Evolutionary conservation across 2,888 invertebrate species (phyloP).

Genomic region (Margaritifera margaritifera): DNA sequence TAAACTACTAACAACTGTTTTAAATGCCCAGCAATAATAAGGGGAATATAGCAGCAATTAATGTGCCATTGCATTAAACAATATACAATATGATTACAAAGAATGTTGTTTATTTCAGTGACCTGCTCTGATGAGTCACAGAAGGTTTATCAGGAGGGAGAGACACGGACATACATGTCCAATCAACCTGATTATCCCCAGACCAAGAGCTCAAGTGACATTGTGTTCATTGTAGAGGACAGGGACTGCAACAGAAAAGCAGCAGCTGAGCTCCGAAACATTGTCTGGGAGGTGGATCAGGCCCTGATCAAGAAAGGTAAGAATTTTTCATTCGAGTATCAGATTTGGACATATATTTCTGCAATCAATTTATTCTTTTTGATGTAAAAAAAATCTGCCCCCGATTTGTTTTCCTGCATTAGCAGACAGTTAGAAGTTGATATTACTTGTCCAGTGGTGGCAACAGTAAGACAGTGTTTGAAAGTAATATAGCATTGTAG

Average conservation of each 20-base stretch:
- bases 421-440: no score
- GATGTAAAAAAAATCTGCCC: no score
- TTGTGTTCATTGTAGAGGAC: slow-evolving; percentile 87
- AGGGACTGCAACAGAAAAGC: slow-evolving; percentile 86
- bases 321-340: slow-evolving; percentile 5
- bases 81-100: not conserved
- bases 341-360: no score
- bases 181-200: slow-evolving; percentile 62
- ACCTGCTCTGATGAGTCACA: slow-evolving; percentile 35
- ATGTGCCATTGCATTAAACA: no score
- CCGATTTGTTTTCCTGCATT: no score
- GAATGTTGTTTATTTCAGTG: slow-evolving; percentile 26
- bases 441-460: no score
- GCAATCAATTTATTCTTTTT: no score
- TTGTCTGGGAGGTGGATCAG: slow-evolving; percentile 62
- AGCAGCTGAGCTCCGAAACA: slow-evolving; percentile 60
- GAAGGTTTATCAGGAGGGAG: slow-evolving; percentile 29
- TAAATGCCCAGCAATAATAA: no score
- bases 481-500: no score
- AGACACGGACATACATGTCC: slow-evolving; percentile 29
- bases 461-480: no score
- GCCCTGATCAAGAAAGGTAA: slow-evolving; percentile 54
- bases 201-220: slow-evolving; percentile 82
- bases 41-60: no score
- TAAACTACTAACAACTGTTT: no score